Percentiles rank a stretch among this genome's conserved stretches.
Evolutionary conservation across 2,113 vertebrate species (phyloP).

Genomic region (Scatophagus argus): DNA sequence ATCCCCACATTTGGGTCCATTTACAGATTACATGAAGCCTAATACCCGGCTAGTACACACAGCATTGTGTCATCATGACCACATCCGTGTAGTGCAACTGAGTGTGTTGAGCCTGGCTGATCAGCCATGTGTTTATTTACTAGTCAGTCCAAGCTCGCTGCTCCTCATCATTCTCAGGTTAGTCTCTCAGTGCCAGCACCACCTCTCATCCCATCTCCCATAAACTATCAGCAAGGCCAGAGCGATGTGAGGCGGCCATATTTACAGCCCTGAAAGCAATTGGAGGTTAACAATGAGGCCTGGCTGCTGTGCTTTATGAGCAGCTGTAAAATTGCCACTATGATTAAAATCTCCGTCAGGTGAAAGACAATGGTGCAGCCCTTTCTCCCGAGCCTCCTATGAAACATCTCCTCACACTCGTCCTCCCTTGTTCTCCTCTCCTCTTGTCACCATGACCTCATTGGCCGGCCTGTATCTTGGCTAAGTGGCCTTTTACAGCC

Average conservation of each 20-base stretch:
- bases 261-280: conserved; percentile 81
- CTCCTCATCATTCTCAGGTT: conserved; percentile 63
- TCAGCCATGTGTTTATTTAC: conserved; percentile 77
- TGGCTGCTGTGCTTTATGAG: conserved; percentile 74
- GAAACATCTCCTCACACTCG: conserved; percentile 29
- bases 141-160: conserved; percentile 43
- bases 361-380: conserved; percentile 66
- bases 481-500: conserved; percentile 38
- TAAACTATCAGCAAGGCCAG: conserved; percentile 81
- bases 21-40: conserved; percentile 52
- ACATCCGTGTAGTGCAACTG: neutral
- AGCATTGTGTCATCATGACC: conserved; percentile 13
- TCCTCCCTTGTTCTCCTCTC: conserved; percentile 3
- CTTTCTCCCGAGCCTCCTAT: conserved; percentile 33
- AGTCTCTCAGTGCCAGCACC: conserved; percentile 38
- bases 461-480: conserved; percentile 47
- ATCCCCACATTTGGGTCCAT: conserved; percentile 42
- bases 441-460: conserved; percentile 49
- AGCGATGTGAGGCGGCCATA: conserved; percentile 62
- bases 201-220: conserved; percentile 55
- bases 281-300: conserved; percentile 82
- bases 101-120: conserved; percentile 34
- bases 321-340: conserved; percentile 72
- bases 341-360: conserved; percentile 81
- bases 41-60: neutral